Evolutionary conservation across 92 coral and sea anemone genomes (phyloP), one percentile per base, ranked within the genome.

Genomic region (Heteractis magnifica): DNA sequence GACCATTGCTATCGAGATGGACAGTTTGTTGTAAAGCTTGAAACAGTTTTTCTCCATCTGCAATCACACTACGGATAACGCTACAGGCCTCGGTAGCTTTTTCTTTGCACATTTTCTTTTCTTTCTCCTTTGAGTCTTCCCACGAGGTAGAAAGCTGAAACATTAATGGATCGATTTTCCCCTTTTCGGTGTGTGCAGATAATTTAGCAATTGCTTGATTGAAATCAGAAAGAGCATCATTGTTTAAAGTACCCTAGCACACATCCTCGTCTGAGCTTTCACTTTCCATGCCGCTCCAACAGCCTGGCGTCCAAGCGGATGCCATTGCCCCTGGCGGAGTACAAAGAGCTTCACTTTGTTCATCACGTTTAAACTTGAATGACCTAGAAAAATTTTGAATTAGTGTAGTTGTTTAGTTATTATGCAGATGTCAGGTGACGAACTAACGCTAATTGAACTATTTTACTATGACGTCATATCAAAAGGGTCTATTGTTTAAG

Each of bases 131-230:
- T 14, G 56, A 13, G 62, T 77, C 71, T 73, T 76, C 81, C 73
- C 62, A 53, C 16, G 81, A 14, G 19, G 81, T 59, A 16, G 64
- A 50, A 64, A 34, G 44, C 44, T 34, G 44, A 34, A 34, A 34
- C 34, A 74, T 18, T 14, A 83, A 79, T 53, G 86, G 79, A 13
- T 51, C 49, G 50, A 26, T 34, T 21, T 53, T 52, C 73, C 23
- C 79, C 26, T 83, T 49, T 77, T 12, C 12, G n/a, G 81, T 49
- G 50, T 77, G 72, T 20, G 15, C n/a, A 44, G 81, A 52, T 13
- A 83, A 14, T 55, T 75, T 83, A 51, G 81, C 81, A 81, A 83
- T 83, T 62, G 86, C 71, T 48, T 83, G 81, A 59, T 83, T 83
- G 41, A 48, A 51, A 8, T 59, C 48, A 77, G 6, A 77, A 20